Base-by-base conservation (phyloP, 2,113 vertebrate genomes). In the Pteronura brasiliensis region DNA sequence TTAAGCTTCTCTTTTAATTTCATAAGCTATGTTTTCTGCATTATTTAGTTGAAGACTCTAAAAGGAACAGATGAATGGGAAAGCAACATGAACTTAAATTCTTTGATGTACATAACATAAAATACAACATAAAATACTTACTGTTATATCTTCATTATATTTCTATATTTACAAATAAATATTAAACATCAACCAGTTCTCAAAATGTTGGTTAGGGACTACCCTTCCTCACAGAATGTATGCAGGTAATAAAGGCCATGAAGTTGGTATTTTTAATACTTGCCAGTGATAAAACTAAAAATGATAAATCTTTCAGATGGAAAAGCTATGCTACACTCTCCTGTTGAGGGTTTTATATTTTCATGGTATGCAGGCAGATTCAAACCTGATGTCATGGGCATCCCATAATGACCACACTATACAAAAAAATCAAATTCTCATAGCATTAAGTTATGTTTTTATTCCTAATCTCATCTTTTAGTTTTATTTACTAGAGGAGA, bases 121-220 rank as follows among this genome's bases (percentile, higher is more conserved):
- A 92, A 25, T 59, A 83, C 71, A 88, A 29, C 52, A 63, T 4
- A 42, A 20, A 92, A 25, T 59, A 83, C 71, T 92, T 92, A 79
- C 4, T 84, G 44, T 14, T 76, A 44, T 79, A 83, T 88, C 49
- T 84, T 92, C 36, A 72, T 79, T 88, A 77, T 67, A 67, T 49
- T 91, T 88, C 39, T 83, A 44, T 69, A 85, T 63, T 92, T 88
- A 71, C 67, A 63, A 96, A 55, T 55, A 69, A 88, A 86, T 83
- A 87, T 44, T 74, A 94, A 89, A 76, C 55, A 69, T 49, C 86
- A 86, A 86, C 57, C 25, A 61, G n/a, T 80, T 86, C 44, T 74
- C 55, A 95, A 74, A 89, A 67, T 49, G 52, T 52, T 90, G 23
- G 14, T 81, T n/a, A 93, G 89, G 65, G 80, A 93, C n/a, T 61